phyloP scores from a whole-genome alignment of 2,113 vertebrate species.

The Channa maculata region DNA sequence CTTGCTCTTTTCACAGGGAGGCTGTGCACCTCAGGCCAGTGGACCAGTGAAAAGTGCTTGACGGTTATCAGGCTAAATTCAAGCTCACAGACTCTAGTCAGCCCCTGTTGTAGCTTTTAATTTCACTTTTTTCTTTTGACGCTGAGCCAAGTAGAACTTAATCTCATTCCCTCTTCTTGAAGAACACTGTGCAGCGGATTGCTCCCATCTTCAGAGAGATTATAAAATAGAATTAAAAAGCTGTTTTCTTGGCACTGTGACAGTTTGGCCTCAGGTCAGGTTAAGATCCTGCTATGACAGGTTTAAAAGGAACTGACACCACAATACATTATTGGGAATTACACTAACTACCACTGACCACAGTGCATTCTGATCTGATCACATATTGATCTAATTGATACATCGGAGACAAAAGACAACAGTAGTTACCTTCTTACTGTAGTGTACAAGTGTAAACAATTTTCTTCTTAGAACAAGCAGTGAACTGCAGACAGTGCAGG shows the following conservation, averaged over 20 bases:
- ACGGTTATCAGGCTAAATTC: conserved; percentile 45
- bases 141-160: conserved; percentile 25
- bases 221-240: conserved; percentile 15
- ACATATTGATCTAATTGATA: conserved; percentile 22
- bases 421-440: background rate
- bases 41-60: conserved; percentile 29
- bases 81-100: conserved; percentile 20
- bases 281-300: conserved; percentile 33
- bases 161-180: conserved; percentile 20
- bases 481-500: no score
- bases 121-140: conserved; percentile 32
- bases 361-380: background rate
- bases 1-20: conserved; percentile 56
- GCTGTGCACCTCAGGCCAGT: conserved; percentile 13
- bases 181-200: conserved; percentile 19
- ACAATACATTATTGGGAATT: no score
- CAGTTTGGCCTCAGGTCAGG: conserved; percentile 45
- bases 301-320: background rate
- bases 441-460: background rate
- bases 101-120: conserved; percentile 6
- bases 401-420: background rate
- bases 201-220: conserved; percentile 8
- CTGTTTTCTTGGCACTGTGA: conserved; percentile 27
- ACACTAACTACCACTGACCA: no score
- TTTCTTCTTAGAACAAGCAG: no score